These are phyloP conservation scores for Perdix hodgsoniae DNA, from an alignment of 2,797 vertebrate species.

Conservation along the genomic window DNA sequence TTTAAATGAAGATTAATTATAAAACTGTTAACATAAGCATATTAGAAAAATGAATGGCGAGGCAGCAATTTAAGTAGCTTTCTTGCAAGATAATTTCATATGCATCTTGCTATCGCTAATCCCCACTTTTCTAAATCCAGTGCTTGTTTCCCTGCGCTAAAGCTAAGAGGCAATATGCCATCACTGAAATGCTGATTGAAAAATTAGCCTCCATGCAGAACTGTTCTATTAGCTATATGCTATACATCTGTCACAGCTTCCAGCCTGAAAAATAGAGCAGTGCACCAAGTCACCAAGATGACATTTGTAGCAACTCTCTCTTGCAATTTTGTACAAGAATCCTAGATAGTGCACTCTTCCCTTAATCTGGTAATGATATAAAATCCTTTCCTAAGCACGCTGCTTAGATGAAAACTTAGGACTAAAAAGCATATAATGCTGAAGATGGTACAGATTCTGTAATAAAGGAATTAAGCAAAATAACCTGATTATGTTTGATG, in stretches of 20 bases:
- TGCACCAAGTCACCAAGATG: background rate
- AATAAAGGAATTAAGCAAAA: background rate
- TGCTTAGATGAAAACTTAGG: background rate
- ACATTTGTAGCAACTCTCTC: background rate
- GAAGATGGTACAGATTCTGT: background rate
- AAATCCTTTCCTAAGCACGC: background rate
- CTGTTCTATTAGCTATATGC: background rate
- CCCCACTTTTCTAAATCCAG: background rate
- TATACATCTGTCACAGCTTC: background rate
- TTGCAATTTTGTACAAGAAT: background rate
- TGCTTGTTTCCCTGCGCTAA: background rate
- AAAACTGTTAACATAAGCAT: constrained; percentile 52
- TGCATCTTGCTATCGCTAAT: constrained; percentile 20
- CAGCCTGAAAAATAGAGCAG: background rate
- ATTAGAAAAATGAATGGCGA: constrained; percentile 8
- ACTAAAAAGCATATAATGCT: background rate
- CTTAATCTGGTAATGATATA: background rate
- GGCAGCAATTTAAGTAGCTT: constrained; percentile 10
- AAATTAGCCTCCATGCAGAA: background rate
- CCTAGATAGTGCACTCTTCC: background rate
- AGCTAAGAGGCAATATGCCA: background rate
- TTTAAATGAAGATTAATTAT: constrained; percentile 55
- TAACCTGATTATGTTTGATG: background rate
- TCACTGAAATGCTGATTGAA: background rate
- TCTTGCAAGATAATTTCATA: constrained; percentile 31